phyloP scores from a whole-genome alignment of 2,888 invertebrate genomes.

The Tineola bisselliella region DNA sequence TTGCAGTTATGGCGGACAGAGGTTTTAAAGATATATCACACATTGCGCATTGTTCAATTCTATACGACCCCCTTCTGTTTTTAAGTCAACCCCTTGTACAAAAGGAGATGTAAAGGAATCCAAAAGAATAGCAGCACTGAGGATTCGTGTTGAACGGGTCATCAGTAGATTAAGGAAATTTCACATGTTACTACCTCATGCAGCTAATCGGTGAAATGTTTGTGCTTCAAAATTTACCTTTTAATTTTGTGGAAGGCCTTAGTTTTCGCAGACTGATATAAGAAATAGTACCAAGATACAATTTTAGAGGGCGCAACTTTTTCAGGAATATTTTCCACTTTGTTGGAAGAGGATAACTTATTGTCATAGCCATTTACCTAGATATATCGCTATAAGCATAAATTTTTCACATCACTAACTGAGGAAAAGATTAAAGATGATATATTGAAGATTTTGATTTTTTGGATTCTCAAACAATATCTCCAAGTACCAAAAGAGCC shows the following conservation, averaged over 20 bases:
- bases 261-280: conserved; percentile 24
- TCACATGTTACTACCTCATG: not conserved
- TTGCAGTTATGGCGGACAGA: not conserved
- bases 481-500: not conserved
- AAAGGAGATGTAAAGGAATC: not conserved
- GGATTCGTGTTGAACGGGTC: not conserved
- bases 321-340: conserved; percentile 20
- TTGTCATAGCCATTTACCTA: conserved; percentile 23
- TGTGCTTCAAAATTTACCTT: conserved; percentile 23
- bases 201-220: conserved; percentile 23
- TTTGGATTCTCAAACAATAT: conserved; percentile 1
- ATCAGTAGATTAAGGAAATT: not conserved
- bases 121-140: not conserved
- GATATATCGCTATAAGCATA: conserved; percentile 26
- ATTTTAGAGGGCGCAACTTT: conserved; percentile 21
- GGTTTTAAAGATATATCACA: not conserved
- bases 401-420: conserved; percentile 18
- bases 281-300: conserved; percentile 21
- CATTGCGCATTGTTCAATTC: not conserved
- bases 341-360: conserved; percentile 22
- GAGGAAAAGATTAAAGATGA: conserved; percentile 22
- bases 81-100: not conserved
- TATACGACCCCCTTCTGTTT: not conserved
- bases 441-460: conserved; percentile 14
- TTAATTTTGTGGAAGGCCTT: conserved; percentile 23